phyloP scores from a whole-genome alignment of 2,888 invertebrate species.

The Yponomeuta evonymella region DNA sequence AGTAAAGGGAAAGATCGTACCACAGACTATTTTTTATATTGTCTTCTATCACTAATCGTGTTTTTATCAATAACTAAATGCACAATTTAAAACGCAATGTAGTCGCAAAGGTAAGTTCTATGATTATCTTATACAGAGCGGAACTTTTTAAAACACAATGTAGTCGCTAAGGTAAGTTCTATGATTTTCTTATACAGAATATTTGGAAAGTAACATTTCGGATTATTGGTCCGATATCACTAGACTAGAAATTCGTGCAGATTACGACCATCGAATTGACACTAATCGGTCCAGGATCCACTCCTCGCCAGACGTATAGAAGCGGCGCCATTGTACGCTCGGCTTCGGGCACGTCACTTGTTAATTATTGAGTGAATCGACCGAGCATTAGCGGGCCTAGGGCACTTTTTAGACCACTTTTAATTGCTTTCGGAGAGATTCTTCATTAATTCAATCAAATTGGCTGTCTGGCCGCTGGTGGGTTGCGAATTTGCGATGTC shows the following conservation, averaged over 20 bases:
- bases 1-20: too few species aligned
- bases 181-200: too few species aligned
- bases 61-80: too few species aligned
- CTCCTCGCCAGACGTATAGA: conserved; percentile 8
- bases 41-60: too few species aligned
- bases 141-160: too few species aligned
- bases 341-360: conserved; percentile 3
- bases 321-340: conserved; percentile 10
- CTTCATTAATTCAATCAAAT: neutral
- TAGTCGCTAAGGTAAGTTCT: too few species aligned
- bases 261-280: neutral
- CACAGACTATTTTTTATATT: too few species aligned
- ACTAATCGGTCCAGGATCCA: conserved; percentile 4
- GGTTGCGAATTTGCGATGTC: neutral
- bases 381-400: neutral
- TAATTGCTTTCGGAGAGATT: neutral
- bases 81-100: too few species aligned
- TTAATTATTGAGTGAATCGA: conserved; percentile 9
- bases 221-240: neutral
- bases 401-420: conserved; percentile 4
- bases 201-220: too few species aligned
- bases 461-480: neutral
- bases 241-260: neutral
- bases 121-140: too few species aligned
- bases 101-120: too few species aligned